Evolutionary conservation across 2,888 invertebrate species (phyloP).

Genomic region (Bruchidius siliquastri): DNA sequence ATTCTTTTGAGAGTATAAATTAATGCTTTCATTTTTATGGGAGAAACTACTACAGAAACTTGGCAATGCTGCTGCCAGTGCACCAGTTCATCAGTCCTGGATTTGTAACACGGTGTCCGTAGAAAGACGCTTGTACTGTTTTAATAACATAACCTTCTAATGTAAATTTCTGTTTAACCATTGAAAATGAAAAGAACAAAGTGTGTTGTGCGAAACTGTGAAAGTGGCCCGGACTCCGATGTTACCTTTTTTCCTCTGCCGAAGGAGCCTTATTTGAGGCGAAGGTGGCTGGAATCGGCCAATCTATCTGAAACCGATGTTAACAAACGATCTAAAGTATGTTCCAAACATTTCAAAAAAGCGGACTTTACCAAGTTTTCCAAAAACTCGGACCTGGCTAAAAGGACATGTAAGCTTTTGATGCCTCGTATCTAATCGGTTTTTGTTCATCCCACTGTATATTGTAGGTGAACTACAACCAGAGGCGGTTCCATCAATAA

Average conservation of each 20-base stretch:
- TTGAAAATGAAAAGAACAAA: conserved; percentile 15
- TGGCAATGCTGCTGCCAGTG: neutral
- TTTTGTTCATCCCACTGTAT: conserved; percentile 19
- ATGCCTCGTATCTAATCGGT: neutral
- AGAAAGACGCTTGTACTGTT: conserved; percentile 1
- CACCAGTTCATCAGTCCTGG: neutral
- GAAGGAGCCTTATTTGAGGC: conserved; percentile 35
- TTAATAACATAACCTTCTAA: conserved; percentile 21
- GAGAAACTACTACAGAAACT: neutral
- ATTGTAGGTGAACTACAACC: conserved; percentile 22
- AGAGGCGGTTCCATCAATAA: conserved; percentile 19
- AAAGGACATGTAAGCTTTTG: conserved; percentile 15
- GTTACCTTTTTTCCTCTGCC: conserved; percentile 17
- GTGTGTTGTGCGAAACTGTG: conserved; percentile 20
- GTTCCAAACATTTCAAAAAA: conserved; percentile 21
- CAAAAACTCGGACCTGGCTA: conserved; percentile 10
- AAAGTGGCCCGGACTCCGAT: conserved; percentile 8
- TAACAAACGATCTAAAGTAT: conserved; percentile 21
- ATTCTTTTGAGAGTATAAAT: neutral
- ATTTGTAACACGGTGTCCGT: neutral
- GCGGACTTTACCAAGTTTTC: conserved; percentile 12
- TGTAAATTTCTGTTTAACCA: conserved; percentile 16
- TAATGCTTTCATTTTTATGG: neutral
- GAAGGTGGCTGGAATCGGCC: conserved; percentile 55
- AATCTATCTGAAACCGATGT: conserved; percentile 38